These are phyloP conservation scores for Theristicus caerulescens DNA, from an alignment of 2,113 vertebrate species.

Conservation along the genomic window DNA sequence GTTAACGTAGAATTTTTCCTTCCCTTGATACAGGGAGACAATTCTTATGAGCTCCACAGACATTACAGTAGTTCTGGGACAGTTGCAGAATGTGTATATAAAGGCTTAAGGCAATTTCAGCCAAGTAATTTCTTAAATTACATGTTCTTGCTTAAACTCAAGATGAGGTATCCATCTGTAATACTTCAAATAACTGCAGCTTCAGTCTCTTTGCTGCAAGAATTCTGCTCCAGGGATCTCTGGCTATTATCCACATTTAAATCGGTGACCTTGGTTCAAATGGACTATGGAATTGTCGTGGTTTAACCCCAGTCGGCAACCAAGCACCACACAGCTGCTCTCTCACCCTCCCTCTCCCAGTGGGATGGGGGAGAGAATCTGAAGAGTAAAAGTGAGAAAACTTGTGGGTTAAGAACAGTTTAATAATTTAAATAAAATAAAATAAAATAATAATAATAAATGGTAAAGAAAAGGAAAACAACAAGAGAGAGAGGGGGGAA, in stretches of 20 bases:
- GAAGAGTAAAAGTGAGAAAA: too few relatives aligned
- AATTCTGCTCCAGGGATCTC: background rate
- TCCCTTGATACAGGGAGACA: background rate
- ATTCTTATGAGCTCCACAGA: background rate
- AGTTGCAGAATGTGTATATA: background rate
- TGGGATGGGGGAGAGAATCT: too few relatives aligned
- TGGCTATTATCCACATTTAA: background rate
- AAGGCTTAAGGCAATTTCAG: background rate
- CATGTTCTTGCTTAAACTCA: background rate
- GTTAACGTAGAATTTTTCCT: background rate
- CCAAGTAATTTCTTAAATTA: background rate
- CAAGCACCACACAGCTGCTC: too few relatives aligned
- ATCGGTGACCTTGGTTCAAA: background rate
- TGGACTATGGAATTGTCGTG: background rate
- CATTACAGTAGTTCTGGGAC: background rate
- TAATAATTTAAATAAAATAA: too few relatives aligned
- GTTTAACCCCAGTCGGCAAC: too few relatives aligned
- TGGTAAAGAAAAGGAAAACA: too few relatives aligned
- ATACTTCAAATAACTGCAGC: background rate
- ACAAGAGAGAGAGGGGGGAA: too few relatives aligned
- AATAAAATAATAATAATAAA: too few relatives aligned
- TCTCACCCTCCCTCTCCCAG: too few relatives aligned
- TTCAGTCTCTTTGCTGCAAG: background rate
- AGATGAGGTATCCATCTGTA: background rate
- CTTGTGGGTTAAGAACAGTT: too few relatives aligned